A percentile compares a stretch with the other conserved stretches of the same genome.
Conservation (phyloP, 2,113 vertebrate genomes). For the Rousettus leschenaultii region DNA sequence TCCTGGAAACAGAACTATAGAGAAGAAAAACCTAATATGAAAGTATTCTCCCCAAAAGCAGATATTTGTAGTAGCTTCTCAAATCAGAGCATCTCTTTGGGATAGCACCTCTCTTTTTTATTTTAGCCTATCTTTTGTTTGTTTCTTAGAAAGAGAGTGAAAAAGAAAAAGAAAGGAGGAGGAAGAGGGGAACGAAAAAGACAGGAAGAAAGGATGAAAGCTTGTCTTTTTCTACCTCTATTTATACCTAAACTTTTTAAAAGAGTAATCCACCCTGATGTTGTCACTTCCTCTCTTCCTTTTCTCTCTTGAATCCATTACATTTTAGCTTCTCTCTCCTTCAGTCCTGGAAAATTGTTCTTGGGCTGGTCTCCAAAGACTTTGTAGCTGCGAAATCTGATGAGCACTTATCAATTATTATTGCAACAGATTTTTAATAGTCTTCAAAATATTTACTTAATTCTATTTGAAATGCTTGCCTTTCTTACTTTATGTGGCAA, state of each 20-base stretch:
- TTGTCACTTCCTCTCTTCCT: background rate
- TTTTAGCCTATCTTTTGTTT: background rate
- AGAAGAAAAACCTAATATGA: background rate
- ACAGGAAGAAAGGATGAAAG: background rate
- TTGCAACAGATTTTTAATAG: background rate
- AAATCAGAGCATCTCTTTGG: background rate
- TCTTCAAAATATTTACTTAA: background rate
- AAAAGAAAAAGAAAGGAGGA: background rate
- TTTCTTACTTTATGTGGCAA: background rate
- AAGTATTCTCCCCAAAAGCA: background rate
- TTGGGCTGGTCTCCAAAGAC: background rate
- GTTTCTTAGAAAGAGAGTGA: background rate
- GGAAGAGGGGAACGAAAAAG: background rate
- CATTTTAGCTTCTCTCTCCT: background rate
- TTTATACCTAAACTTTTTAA: background rate
- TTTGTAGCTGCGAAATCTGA: background rate
- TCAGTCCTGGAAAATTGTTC: background rate
- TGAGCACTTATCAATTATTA: background rate
- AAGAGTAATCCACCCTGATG: background rate
- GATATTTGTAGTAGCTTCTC: background rate
- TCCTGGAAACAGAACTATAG: background rate
- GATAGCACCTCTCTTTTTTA: background rate
- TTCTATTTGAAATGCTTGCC: background rate
- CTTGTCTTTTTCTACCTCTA: background rate
- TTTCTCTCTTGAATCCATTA: background rate